Evolutionary conservation across 1,140 invertebrate species (phyloP).

Genomic region (Mamestra configurata): DNA sequence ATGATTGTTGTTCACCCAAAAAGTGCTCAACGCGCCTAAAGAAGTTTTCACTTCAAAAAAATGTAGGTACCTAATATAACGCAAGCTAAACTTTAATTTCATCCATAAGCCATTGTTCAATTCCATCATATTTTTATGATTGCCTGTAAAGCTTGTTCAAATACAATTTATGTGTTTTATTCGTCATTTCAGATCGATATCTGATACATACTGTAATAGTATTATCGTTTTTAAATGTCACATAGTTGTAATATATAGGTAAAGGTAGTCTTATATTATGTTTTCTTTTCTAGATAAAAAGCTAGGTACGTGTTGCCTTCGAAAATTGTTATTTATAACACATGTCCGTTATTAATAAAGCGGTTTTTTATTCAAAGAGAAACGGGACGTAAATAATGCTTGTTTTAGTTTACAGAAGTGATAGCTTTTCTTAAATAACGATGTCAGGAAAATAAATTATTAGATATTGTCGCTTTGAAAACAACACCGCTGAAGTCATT

Average conservation of each 20-base stretch:
- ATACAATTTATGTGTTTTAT: conserved; percentile 28
- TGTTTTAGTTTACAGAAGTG: background rate
- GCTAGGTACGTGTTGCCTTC: background rate
- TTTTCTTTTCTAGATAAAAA: background rate
- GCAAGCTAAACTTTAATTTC: background rate
- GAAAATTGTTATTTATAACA: conserved; percentile 18
- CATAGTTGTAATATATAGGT: conserved; percentile 8
- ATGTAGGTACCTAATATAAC: background rate
- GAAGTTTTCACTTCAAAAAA: too few species aligned
- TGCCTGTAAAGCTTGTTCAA: conserved; percentile 9
- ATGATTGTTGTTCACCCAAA: too few species aligned
- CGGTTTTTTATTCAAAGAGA: background rate
- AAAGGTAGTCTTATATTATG: background rate
- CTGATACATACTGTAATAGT: background rate
- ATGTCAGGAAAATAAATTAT: too few species aligned
- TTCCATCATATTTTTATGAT: conserved; percentile 11
- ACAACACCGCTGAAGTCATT: too few species aligned
- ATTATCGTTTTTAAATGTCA: conserved; percentile 20
- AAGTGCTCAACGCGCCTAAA: too few species aligned
- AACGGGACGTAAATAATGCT: background rate
- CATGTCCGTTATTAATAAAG: background rate
- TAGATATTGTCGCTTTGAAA: too few species aligned
- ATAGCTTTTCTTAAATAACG: background rate
- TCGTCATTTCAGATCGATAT: conserved; percentile 16
- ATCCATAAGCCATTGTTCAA: conserved; percentile 2